Base-by-base conservation (phyloP, 2,797 vertebrate species). In the Miichthys miiuy region DNA sequence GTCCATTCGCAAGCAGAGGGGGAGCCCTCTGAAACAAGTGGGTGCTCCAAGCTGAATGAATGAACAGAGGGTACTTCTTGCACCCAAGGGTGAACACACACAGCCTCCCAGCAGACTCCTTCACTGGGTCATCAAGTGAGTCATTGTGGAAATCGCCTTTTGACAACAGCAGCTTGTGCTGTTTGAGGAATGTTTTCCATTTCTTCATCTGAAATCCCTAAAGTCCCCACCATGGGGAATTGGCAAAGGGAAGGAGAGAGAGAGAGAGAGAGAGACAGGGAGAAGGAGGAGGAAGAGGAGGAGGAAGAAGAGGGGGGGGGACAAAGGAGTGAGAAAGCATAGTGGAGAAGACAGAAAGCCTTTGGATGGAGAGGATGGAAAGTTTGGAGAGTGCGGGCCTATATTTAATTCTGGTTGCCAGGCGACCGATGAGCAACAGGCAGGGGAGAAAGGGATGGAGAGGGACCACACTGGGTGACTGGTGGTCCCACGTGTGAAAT, bases 351-450 rank as follows among this genome's bases (percentile, higher is more conserved):
- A 84, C 74, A 91, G 84, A 88, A 81, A 84, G 87, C 83, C 84
- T 90, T 91, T 93, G 93, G 92, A 95, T 91, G 83, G 87, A 93
- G 88, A 90, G 84, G 92, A 94, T 81, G 94, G 95, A 96, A 96
- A 96, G 90, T 95, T 93, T 92, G 85, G 87, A 93, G 91, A 92
- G 93, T 79, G 88, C 68, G 75, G 88, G 87, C 89, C 94, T 96
- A 95, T 96, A 95, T 96, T 96, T 96, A 95, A 96, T 95, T 90
- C 87, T 54, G 70, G 94, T 95, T 91, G 86, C 95, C 77, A 57
- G 79, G 95, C 91, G 83, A 95, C 95, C 82, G 50, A 81, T 83
- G 91, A 93, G 93, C 90, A 94, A 94, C 92, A 93, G 88, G 80
- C 92, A 93, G 88, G 80, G 83, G 81, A 83, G 87, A 77, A 58